Evolutionary conservation across 2,113 vertebrate genomes (phyloP).

Genomic region (Sorex fumeus): DNA sequence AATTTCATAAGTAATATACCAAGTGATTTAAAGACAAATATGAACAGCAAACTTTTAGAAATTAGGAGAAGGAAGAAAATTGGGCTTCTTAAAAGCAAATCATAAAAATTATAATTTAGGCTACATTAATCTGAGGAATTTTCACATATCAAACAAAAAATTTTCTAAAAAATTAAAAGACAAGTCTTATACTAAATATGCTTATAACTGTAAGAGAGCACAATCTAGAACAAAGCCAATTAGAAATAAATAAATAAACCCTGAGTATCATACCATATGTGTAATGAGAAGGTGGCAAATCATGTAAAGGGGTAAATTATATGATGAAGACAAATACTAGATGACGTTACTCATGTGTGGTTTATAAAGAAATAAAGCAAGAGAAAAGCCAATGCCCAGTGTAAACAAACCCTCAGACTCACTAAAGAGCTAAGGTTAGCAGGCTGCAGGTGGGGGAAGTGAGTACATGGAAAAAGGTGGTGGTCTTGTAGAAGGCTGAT

Average conservation of each 20-base stretch:
- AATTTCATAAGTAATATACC: neutral
- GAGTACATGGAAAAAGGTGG: too few species aligned
- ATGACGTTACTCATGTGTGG: neutral
- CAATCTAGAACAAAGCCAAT: neutral
- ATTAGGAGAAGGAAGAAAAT: neutral
- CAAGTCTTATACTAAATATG: neutral
- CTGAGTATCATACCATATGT: constrained; percentile 1
- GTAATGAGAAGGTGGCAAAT: neutral
- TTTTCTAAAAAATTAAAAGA: constrained; percentile 15
- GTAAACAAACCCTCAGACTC: neutral
- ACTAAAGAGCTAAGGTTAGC: too few species aligned
- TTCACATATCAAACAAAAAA: neutral
- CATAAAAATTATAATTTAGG: constrained; percentile 9
- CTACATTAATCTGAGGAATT: constrained; percentile 47
- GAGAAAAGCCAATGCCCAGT: neutral
- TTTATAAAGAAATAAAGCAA: neutral
- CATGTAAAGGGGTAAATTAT: constrained; percentile 15
- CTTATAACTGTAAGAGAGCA: neutral
- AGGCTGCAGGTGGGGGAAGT: too few species aligned
- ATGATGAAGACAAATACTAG: neutral
- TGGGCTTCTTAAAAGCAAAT: neutral
- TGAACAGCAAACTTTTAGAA: neutral
- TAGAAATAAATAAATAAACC: neutral
- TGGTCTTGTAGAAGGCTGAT: too few species aligned
- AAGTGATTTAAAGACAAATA: constrained; percentile 30